Evolutionary conservation across 2,888 invertebrate genomes (phyloP).

Genomic region (Drosophila ustulata): DNA sequence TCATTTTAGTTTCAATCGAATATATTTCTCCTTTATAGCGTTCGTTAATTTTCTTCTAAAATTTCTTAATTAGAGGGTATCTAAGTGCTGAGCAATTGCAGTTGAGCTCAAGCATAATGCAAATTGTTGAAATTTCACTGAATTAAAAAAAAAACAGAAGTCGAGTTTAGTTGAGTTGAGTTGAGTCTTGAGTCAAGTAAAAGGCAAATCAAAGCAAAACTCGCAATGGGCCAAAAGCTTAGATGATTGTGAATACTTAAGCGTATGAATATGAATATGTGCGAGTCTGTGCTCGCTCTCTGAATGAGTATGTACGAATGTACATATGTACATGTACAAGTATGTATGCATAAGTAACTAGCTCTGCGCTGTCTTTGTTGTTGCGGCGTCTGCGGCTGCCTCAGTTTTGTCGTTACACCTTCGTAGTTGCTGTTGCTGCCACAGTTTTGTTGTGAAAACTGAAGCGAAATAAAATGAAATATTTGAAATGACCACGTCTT

Average conservation of each 20-base stretch:
- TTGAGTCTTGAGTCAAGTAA: conserved; percentile 1
- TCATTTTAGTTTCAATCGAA: too few species aligned
- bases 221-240: conserved; percentile 15
- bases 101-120: not conserved
- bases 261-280: conserved; percentile 17
- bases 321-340: not conserved
- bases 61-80: not conserved
- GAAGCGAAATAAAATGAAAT: conserved; percentile 78
- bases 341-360: conserved; percentile 5
- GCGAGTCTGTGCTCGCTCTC: not conserved
- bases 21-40: too few species aligned
- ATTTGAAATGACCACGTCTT: conserved; percentile 81
- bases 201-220: conserved; percentile 23
- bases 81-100: not conserved
- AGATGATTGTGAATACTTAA: conserved; percentile 33
- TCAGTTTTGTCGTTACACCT: conserved; percentile 39
- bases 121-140: conserved; percentile 14
- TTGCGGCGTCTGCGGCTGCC: conserved; percentile 34
- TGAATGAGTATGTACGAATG: not conserved
- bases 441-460: conserved; percentile 55
- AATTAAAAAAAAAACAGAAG: not conserved
- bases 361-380: not conserved
- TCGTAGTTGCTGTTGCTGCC: conserved; percentile 27
- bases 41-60: too few species aligned
- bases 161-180: not conserved